Evolutionary conservation across 2,888 invertebrate species (phyloP).

Genomic region (Halocaridina rubra): DNA sequence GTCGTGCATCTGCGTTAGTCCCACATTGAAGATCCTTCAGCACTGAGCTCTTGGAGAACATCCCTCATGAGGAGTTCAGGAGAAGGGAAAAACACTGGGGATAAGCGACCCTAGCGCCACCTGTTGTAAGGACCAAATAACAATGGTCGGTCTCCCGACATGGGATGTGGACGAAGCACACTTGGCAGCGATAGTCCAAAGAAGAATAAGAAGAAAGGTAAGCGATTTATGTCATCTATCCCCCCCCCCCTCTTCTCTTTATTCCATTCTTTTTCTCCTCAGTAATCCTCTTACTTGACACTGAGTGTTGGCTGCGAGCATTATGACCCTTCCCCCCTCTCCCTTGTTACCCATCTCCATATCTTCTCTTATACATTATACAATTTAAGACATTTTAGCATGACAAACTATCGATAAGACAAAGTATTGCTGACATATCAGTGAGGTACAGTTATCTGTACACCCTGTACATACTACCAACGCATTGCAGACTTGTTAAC

Average conservation of each 20-base stretch:
- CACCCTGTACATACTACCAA: too few relatives aligned
- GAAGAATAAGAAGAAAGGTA: constrained; percentile 47
- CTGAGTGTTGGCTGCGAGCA: neutral
- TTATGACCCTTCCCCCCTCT: neutral
- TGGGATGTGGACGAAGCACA: constrained; percentile 53
- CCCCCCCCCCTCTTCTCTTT: neutral
- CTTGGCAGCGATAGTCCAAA: constrained; percentile 49
- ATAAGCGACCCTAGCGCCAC: neutral
- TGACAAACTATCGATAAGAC: too few relatives aligned
- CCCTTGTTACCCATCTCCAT: neutral
- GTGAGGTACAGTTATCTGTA: too few relatives aligned
- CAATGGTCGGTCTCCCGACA: constrained; percentile 42
- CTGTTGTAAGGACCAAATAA: constrained; percentile 18
- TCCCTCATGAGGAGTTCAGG: neutral
- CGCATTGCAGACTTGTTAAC: too few relatives aligned
- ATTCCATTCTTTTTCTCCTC: neutral
- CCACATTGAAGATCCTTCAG: too few relatives aligned
- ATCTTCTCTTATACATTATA: too few relatives aligned
- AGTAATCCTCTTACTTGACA: neutral
- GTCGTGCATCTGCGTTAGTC: neutral
- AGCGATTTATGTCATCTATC: neutral
- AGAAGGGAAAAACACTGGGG: neutral
- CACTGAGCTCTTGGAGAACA: neutral
- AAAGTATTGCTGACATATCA: too few relatives aligned
- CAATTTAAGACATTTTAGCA: too few relatives aligned